phyloP scores from a whole-genome alignment of 2,888 invertebrate genomes.

The Spilarctia lutea region DNA sequence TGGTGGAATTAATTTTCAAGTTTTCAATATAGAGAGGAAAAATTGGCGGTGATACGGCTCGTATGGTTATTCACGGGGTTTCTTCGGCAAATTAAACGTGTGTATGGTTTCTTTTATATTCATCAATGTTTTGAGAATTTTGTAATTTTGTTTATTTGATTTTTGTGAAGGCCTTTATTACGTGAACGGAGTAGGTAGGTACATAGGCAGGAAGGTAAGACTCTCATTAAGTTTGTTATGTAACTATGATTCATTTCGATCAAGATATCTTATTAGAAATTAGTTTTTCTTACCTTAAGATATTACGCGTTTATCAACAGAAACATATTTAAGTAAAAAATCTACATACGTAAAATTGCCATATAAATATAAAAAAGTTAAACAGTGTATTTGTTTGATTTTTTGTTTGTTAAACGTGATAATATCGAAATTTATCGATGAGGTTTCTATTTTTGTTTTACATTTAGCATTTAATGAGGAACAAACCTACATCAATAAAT shows the following conservation, averaged over 20 bases:
- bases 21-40: conserved; percentile 81
- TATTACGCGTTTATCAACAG: background rate
- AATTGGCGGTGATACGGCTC: conserved; percentile 63
- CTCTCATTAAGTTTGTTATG: background rate
- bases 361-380: no score
- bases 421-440: no score
- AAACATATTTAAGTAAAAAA: no score
- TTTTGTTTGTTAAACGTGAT: no score
- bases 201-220: background rate
- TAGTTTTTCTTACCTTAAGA: background rate
- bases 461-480: no score
- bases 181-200: background rate
- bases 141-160: background rate
- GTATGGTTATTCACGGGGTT: conserved; percentile 62
- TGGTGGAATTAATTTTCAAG: conserved; percentile 83
- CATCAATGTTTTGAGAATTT: conserved; percentile 9
- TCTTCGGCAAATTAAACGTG: conserved; percentile 69
- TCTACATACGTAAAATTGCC: no score
- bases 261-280: background rate
- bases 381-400: no score
- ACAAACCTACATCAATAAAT: no score
- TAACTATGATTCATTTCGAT: background rate
- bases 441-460: no score
- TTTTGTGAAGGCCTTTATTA: background rate
- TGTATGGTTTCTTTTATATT: conserved; percentile 64